These are phyloP conservation scores for Dolichoris vasculosae DNA, from an alignment of 1,140 invertebrate species.

Conservation along the genomic window DNA sequence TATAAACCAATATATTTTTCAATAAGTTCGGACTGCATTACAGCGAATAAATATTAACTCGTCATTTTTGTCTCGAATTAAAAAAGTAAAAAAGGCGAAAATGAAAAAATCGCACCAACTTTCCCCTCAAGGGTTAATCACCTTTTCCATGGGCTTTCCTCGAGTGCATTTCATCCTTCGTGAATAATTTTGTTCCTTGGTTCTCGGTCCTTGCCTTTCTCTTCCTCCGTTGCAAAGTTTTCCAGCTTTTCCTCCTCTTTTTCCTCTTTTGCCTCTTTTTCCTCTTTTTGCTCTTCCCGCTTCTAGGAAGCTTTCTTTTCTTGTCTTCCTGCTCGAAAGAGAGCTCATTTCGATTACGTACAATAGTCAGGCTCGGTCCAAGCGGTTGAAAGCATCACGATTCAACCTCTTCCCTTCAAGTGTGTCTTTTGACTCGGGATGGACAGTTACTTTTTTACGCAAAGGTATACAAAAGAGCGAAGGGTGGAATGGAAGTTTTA, in stretches of 20 bases:
- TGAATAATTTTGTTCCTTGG: conserved; percentile 54
- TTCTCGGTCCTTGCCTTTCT: background rate
- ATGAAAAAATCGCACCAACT: conserved; percentile 19
- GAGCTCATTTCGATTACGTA: conserved; percentile 59
- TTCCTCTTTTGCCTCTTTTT: conserved; percentile 51
- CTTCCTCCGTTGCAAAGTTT: background rate
- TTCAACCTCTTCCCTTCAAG: background rate
- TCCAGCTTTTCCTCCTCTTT: conserved; percentile 51
- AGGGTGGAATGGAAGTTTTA: background rate
- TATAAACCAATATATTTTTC: too few species aligned
- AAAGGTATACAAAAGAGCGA: background rate
- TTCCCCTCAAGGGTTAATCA: conserved; percentile 46
- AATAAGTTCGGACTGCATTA: too few species aligned
- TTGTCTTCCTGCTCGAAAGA: conserved; percentile 43
- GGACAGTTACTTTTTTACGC: background rate
- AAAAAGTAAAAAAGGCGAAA: background rate
- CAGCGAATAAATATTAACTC: too few species aligned
- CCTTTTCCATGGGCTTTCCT: conserved; percentile 31
- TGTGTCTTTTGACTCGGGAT: background rate
- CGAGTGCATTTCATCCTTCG: conserved; percentile 48
- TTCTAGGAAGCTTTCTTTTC: conserved; percentile 51
- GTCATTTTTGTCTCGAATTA: background rate
- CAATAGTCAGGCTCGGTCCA: conserved; percentile 41
- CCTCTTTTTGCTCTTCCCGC: conserved; percentile 46
- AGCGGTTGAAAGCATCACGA: conserved; percentile 24